These are phyloP conservation scores for Brachionus manjavacas DNA, from an alignment of 1,140 invertebrate species.

Conservation along the genomic window DNA sequence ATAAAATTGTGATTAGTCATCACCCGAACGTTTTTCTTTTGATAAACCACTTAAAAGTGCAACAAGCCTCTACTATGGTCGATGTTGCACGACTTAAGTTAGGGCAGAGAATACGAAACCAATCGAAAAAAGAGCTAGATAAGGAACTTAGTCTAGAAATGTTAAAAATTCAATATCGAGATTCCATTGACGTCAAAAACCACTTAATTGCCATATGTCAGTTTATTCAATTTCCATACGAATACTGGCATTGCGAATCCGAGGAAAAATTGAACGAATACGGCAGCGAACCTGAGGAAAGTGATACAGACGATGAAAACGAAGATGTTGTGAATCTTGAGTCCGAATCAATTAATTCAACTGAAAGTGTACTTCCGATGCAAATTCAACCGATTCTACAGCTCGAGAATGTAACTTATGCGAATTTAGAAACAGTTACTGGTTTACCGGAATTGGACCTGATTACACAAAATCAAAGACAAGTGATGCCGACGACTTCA, in stretches of 20 bases:
- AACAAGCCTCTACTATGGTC: neutral
- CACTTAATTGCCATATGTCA: neutral
- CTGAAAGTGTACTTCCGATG: no score
- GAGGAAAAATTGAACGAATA: no score
- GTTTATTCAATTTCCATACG: neutral
- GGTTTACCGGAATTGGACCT: no score
- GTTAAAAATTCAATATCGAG: neutral
- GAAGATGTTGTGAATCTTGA: neutral
- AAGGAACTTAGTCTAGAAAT: neutral
- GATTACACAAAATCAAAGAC: no score
- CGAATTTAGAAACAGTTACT: no score
- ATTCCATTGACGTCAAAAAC: neutral
- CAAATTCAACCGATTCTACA: no score
- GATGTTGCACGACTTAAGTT: neutral
- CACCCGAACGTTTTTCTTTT: neutral
- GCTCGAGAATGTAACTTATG: no score
- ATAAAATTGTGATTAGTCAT: neutral
- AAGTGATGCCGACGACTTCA: no score
- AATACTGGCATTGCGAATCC: neutral
- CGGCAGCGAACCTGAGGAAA: neutral
- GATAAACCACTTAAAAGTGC: neutral
- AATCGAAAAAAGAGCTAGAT: neutral
- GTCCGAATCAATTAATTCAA: no score
- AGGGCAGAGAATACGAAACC: neutral
- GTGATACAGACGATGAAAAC: neutral